Conservation (phyloP, 2,797 vertebrate genomes). For the Botia almorhae region DNA sequence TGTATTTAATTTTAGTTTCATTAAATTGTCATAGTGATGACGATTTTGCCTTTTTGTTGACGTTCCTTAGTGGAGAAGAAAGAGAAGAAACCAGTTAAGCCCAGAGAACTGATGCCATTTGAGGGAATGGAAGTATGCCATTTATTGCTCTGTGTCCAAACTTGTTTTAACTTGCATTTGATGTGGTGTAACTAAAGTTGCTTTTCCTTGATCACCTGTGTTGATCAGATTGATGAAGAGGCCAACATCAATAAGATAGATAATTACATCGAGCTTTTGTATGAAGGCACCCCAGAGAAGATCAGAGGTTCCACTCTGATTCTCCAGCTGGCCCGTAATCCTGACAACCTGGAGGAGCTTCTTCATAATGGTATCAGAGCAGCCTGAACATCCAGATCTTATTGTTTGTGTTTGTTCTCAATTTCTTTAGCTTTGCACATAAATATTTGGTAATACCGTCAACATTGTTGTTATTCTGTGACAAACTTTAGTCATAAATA, state of each 20-base stretch:
- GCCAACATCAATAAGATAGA: constrained; percentile 82
- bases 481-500: background rate
- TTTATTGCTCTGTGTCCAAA: background rate
- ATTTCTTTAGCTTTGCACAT: background rate
- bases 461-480: constrained; percentile 2
- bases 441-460: constrained; percentile 3
- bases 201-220: background rate
- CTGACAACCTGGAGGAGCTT: constrained; percentile 92
- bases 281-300: constrained; percentile 92
- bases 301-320: constrained; percentile 89
- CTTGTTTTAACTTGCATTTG: constrained; percentile 20
- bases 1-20: background rate
- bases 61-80: constrained; percentile 77
- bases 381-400: background rate
- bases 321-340: constrained; percentile 80
- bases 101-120: constrained; percentile 65
- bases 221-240: constrained; percentile 79
- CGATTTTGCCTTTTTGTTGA: background rate
- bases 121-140: background rate
- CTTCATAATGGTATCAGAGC: constrained; percentile 82
- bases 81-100: constrained; percentile 72
- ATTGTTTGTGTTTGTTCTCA: background rate
- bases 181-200: background rate
- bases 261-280: constrained; percentile 79
- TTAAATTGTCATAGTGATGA: background rate